These are phyloP conservation scores for Watersipora subatra DNA, from an alignment of 1,140 invertebrate species.

Conservation along the genomic window DNA sequence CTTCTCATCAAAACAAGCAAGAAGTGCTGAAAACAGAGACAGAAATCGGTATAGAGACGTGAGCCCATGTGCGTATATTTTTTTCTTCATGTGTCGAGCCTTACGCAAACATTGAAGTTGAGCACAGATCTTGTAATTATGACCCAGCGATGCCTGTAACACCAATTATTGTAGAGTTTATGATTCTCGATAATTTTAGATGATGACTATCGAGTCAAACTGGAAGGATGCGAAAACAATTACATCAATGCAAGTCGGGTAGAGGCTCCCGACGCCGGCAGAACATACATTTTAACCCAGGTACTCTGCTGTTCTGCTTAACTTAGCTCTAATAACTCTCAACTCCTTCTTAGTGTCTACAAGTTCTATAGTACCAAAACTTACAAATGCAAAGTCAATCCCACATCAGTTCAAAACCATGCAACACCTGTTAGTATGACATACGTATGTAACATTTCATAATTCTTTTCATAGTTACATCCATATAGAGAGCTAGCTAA, in stretches of 20 bases:
- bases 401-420: no score
- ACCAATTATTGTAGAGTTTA: background rate
- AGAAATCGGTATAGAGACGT: slow-evolving; percentile 89
- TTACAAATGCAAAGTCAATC: no score
- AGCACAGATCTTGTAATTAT: background rate
- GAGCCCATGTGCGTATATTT: slow-evolving; percentile 54
- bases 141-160: no score
- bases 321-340: background rate
- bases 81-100: background rate
- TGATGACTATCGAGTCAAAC: slow-evolving; percentile 71
- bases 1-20: slow-evolving; percentile 59
- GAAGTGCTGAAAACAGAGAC: slow-evolving; percentile 60
- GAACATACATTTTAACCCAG: slow-evolving; percentile 70
- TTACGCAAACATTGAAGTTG: background rate
- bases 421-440: no score
- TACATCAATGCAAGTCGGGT: slow-evolving; percentile 92
- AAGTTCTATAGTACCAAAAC: no score
- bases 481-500: no score
- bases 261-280: slow-evolving; percentile 58
- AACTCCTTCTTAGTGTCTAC: no score
- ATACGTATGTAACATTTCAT: no score
- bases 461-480: no score
- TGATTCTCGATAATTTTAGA: slow-evolving; percentile 38
- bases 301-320: slow-evolving; percentile 16
- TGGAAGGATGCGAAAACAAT: slow-evolving; percentile 55